phyloP scores from a whole-genome alignment of 2,797 vertebrate genomes.

The Alauda arvensis region DNA sequence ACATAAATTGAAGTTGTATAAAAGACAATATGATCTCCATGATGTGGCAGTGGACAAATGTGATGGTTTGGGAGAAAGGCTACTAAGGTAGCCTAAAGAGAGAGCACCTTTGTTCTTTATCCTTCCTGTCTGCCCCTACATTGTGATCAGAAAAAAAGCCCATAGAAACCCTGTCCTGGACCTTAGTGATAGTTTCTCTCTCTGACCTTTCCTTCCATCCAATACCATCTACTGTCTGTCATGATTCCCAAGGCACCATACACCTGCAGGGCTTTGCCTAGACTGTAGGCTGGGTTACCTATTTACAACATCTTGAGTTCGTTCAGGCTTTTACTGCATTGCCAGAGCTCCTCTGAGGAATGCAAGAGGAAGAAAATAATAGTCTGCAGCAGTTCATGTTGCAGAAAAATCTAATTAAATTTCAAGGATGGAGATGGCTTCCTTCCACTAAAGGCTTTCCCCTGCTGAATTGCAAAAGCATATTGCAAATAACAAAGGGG shows the following conservation, averaged over 20 bases:
- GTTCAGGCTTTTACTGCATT: neutral
- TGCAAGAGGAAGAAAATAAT: neutral
- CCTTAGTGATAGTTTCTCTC: neutral
- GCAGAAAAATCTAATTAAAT: conserved; percentile 31
- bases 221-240: neutral
- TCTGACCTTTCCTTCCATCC: neutral
- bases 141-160: neutral
- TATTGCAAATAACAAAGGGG: neutral
- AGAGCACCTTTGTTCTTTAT: neutral
- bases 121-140: neutral
- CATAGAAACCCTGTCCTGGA: neutral
- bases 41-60: neutral
- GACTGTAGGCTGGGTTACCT: neutral
- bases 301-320: neutral
- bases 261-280: neutral
- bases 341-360: neutral
- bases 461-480: neutral
- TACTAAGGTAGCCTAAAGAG: neutral
- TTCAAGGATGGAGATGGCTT: neutral
- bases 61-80: neutral
- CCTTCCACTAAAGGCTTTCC: neutral
- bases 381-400: neutral
- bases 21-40: neutral
- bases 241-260: neutral
- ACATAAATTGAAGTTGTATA: neutral